These are phyloP conservation scores for Tadarida brasiliensis DNA, from an alignment of 2,797 vertebrate species.

Conservation along the genomic window DNA sequence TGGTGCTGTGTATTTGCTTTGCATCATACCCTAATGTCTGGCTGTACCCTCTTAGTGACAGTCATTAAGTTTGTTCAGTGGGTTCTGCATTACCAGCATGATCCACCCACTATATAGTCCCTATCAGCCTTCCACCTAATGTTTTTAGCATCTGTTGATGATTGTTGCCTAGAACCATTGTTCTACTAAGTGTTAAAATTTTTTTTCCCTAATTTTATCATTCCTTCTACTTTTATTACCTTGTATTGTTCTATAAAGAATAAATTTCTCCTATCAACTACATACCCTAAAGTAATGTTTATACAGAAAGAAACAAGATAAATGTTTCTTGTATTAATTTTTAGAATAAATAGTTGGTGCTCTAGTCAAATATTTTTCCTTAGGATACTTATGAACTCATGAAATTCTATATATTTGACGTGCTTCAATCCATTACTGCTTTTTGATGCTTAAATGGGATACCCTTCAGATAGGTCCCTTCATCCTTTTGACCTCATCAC, in stretches of 20 bases:
- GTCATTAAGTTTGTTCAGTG: neutral
- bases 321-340: neutral
- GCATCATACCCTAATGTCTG: fast-evolving
- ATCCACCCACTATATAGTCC: neutral
- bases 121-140: neutral
- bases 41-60: too few species aligned
- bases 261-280: neutral
- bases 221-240: neutral
- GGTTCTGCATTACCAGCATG: neutral
- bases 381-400: neutral
- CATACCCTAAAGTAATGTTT: neutral
- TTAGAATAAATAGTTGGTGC: neutral
- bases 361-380: neutral
- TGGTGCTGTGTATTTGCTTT: neutral
- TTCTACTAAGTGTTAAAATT: neutral
- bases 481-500: neutral
- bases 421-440: neutral
- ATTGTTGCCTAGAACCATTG: neutral
- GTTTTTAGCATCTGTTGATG: neutral
- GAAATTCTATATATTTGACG: neutral
- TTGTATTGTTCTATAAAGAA: neutral
- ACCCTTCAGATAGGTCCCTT: neutral
- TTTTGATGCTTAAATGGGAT: neutral
- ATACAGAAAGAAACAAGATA: neutral
- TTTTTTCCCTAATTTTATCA: neutral